A percentile compares a stretch with the other conserved stretches of the same genome.
Conservation (phyloP, 2,888 invertebrate genomes). For the Pollenia angustigena region DNA sequence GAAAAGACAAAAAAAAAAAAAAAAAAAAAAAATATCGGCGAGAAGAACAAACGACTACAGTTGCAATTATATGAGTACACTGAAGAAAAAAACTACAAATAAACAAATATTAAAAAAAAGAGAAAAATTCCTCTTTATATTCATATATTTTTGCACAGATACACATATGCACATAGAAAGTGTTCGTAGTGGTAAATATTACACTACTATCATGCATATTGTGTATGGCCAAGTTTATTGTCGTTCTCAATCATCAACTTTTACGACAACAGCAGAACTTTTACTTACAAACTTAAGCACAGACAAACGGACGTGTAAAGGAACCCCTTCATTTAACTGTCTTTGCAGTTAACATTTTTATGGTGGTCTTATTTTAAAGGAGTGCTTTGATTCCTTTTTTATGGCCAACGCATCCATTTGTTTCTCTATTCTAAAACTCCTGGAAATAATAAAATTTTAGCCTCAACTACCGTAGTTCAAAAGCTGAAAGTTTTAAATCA, state of each 20-base stretch:
- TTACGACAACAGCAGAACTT: slow-evolving; percentile 26
- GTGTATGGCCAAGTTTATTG: slow-evolving; percentile 49
- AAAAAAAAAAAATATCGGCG: neutral
- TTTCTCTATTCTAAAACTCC: neutral
- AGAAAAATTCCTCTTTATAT: slow-evolving; percentile 19
- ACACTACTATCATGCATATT: slow-evolving; percentile 10
- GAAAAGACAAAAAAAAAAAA: neutral
- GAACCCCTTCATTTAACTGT: neutral
- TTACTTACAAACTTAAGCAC: slow-evolving; percentile 15
- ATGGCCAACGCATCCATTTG: neutral
- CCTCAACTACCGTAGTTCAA: too few relatives aligned
- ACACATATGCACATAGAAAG: too few relatives aligned
- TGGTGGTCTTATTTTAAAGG: neutral
- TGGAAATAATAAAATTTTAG: neutral
- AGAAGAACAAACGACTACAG: slow-evolving; percentile 52
- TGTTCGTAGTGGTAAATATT: neutral
- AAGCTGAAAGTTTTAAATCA: too few relatives aligned
- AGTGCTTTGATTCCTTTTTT: neutral
- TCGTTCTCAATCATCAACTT: slow-evolving; percentile 28
- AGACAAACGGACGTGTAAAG: neutral
- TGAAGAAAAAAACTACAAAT: slow-evolving; percentile 23
- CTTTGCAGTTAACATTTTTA: neutral
- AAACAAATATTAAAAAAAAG: slow-evolving; percentile 22
- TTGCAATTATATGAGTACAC: slow-evolving; percentile 22
- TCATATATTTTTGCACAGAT: neutral